Percentiles rank a stretch among this genome's conserved stretches.
Conservation (phyloP, 2,888 invertebrate genomes). For the Gastracanthus pulcherrimus region DNA sequence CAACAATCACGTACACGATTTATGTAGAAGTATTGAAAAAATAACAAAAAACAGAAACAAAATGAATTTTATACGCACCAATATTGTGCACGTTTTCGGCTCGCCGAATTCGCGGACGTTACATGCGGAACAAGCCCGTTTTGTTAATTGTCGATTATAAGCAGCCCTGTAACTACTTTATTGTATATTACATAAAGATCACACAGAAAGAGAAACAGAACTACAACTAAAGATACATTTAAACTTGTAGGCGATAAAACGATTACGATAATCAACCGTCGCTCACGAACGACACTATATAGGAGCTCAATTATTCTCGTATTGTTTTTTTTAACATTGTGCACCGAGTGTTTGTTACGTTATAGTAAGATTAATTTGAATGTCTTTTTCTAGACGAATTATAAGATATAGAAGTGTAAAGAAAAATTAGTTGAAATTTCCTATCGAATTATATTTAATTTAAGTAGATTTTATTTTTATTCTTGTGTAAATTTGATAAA, state of each 20-base stretch:
- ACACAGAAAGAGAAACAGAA: neutral
- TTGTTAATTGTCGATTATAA: constrained; percentile 33
- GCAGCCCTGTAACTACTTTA: constrained; percentile 24
- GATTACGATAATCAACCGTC: constrained; percentile 41
- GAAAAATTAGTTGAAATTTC: too few species aligned
- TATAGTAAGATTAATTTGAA: neutral
- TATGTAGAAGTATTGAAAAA: neutral
- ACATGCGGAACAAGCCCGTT: constrained; percentile 5
- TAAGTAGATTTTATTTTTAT: too few species aligned
- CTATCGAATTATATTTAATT: too few species aligned
- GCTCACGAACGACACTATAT: constrained; percentile 10
- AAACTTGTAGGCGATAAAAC: constrained; percentile 8
- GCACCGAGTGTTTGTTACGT: constrained; percentile 44
- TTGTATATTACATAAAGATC: constrained; percentile 30
- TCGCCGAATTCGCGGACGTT: too few species aligned
- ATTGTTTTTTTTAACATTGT: constrained; percentile 61
- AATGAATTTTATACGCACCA: constrained; percentile 34
- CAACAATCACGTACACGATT: constrained; percentile 11
- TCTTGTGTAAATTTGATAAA: too few species aligned
- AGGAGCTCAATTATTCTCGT: constrained; percentile 60
- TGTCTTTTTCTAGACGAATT: too few species aligned
- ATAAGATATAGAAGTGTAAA: too few species aligned
- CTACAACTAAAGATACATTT: constrained; percentile 41
- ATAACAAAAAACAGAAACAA: neutral
- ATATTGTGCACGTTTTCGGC: constrained; percentile 34